phyloP scores from a whole-genome alignment of 2,797 vertebrate species.

The Diceros bicornis region DNA sequence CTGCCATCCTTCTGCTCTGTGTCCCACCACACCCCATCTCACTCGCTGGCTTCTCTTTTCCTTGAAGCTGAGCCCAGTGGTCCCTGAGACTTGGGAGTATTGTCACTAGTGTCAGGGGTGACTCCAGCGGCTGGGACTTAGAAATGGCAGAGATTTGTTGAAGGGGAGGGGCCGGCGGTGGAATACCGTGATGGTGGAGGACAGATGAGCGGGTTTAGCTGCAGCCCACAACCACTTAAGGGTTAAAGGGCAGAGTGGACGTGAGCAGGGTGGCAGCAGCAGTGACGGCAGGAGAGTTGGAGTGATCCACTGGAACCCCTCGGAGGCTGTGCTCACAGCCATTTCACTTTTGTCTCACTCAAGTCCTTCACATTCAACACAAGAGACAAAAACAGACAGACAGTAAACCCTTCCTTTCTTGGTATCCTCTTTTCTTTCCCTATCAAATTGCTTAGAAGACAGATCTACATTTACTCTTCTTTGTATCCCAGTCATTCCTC shows the following conservation, averaged over 20 bases:
- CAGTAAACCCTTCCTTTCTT: neutral
- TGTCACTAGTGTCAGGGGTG: neutral
- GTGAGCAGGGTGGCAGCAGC: too few species aligned
- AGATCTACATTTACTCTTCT: neutral
- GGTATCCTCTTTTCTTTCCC: neutral
- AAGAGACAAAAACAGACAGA: neutral
- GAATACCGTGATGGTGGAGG: neutral
- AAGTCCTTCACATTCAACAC: neutral
- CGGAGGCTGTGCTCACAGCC: too few species aligned
- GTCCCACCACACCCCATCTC: accelerated
- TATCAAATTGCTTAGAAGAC: neutral
- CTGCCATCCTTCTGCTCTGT: neutral
- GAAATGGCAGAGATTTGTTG: neutral
- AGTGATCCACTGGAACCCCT: neutral
- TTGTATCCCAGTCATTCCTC: neutral
- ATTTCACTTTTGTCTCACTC: neutral
- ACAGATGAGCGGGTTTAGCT: neutral
- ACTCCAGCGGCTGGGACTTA: neutral
- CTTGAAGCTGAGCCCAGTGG: neutral
- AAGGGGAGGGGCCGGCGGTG: neutral
- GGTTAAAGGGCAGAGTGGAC: neutral
- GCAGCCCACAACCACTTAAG: neutral
- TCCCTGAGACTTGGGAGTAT: neutral
- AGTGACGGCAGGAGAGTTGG: neutral
- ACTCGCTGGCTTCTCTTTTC: neutral